These are phyloP conservation scores for Sebastiscus albofasciatus DNA, from an alignment of 2,797 vertebrate species.

Conservation along the genomic window DNA sequence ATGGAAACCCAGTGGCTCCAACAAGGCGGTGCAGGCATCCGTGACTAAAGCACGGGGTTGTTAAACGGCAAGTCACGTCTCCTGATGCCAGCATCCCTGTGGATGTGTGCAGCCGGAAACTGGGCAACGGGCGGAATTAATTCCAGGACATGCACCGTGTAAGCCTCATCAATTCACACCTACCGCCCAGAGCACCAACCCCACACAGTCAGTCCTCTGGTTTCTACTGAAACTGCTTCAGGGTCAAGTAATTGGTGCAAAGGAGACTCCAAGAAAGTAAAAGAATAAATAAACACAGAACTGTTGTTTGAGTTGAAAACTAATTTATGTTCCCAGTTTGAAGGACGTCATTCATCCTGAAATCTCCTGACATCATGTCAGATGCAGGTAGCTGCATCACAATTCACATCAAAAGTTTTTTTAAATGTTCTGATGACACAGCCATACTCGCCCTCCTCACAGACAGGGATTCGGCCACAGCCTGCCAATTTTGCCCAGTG, in stretches of 20 bases:
- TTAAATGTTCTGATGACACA: no score
- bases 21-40: conserved; percentile 29
- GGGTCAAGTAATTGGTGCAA: conserved; percentile 1
- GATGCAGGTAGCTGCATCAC: neutral
- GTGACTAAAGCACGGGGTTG: conserved; percentile 47
- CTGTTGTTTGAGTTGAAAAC: neutral
- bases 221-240: neutral
- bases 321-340: neutral
- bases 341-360: neutral
- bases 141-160: conserved; percentile 49
- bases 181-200: conserved; percentile 12
- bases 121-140: conserved; percentile 48
- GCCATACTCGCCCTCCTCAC: no score
- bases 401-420: no score
- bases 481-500: no score
- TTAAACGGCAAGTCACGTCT: conserved; percentile 55
- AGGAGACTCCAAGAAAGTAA: neutral
- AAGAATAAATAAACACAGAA: neutral
- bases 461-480: no score
- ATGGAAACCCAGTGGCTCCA: conserved; percentile 28
- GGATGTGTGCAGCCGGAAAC: conserved; percentile 30
- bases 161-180: conserved; percentile 42
- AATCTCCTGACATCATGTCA: neutral
- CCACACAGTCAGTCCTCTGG: neutral
- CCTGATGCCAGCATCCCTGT: conserved; percentile 39